Conservation (phyloP, 2,797 vertebrate genomes). For the Hippoglossus hippoglossus region DNA sequence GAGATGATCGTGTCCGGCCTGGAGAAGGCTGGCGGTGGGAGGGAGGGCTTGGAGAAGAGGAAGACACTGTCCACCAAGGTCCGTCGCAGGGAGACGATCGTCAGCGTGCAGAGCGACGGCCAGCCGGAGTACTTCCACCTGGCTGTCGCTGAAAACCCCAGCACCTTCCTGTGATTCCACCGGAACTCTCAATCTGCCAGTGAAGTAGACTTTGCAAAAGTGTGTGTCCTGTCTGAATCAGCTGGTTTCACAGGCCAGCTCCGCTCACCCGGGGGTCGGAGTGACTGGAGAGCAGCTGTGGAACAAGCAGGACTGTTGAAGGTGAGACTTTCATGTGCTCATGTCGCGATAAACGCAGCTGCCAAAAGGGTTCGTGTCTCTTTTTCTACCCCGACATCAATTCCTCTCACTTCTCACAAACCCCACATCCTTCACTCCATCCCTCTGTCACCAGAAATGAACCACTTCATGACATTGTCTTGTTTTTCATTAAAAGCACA, state of each 20-base stretch:
- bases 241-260: not conserved
- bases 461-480: not conserved
- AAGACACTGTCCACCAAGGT: conserved; percentile 85
- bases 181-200: not conserved
- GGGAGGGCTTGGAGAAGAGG: conserved; percentile 66
- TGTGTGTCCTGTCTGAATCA: not conserved
- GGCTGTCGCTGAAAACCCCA: conserved; percentile 82
- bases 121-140: conserved; percentile 93
- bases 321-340: not conserved
- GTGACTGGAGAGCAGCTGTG: not conserved
- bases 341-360: not conserved
- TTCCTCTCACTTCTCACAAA: not conserved
- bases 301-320: not conserved
- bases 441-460: not conserved
- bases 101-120: conserved; percentile 80
- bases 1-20: conserved; percentile 90
- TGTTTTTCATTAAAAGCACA: not conserved
- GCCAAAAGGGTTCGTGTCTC: not conserved
- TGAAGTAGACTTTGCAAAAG: not conserved
- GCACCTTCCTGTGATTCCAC: conserved; percentile 75
- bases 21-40: conserved; percentile 79
- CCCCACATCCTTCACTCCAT: not conserved
- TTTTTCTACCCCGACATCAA: not conserved
- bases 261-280: not conserved
- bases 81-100: conserved; percentile 77